These are phyloP conservation scores for Lophotis ruficrista DNA, from an alignment of 2,113 vertebrate species.

Conservation along the genomic window DNA sequence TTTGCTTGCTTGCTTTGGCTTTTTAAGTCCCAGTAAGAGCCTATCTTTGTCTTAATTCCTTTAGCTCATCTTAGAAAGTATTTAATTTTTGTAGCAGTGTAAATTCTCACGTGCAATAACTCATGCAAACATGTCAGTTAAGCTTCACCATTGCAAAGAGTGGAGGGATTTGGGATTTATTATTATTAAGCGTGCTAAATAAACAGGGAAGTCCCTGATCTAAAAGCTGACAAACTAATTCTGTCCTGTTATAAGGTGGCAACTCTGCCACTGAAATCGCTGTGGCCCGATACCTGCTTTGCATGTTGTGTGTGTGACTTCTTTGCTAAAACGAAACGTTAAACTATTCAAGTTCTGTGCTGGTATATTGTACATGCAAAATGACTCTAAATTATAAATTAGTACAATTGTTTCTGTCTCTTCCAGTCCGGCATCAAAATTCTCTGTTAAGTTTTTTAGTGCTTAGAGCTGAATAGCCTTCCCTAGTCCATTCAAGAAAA, in stretches of 20 bases:
- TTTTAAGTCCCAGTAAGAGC: background rate
- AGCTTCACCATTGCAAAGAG: background rate
- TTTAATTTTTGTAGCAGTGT: background rate
- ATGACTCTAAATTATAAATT: background rate
- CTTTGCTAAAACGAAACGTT: background rate
- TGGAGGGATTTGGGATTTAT: too few relatives aligned
- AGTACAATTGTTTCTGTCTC: background rate
- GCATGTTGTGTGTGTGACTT: background rate
- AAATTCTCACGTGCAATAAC: background rate
- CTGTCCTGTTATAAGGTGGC: background rate
- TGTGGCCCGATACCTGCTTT: fast-evolving
- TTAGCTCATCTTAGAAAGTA: background rate
- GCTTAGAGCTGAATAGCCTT: background rate
- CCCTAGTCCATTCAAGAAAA: background rate
- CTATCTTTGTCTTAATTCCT: background rate
- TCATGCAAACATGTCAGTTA: background rate
- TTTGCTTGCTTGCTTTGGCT: background rate
- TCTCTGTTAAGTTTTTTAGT: background rate
- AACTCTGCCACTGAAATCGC: background rate
- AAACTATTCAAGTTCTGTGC: background rate
- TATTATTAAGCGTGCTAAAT: background rate
- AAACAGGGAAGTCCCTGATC: background rate
- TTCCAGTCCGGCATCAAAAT: background rate
- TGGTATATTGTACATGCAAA: background rate
- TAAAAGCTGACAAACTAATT: background rate